Conservation (phyloP, 2,797 vertebrate genomes). For the Poecilia gillii region DNA sequence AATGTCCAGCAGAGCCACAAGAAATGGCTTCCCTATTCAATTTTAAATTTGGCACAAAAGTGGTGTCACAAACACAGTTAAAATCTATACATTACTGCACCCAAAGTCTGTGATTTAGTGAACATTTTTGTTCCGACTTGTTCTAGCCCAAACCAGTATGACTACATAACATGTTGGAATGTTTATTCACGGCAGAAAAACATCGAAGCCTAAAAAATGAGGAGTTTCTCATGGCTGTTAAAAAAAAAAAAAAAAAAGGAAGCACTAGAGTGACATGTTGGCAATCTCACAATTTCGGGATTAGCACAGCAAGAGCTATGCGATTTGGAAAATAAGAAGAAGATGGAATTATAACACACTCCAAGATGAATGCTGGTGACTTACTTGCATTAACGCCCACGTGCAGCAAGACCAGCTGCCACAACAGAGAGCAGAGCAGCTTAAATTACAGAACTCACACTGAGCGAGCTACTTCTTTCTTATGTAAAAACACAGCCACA, state of each 20-base stretch:
- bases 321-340: not conserved
- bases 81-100: not conserved
- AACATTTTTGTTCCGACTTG: not conserved
- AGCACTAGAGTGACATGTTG: not conserved
- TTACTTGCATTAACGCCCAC: slow-evolving; percentile 11
- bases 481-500: not conserved
- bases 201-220: not conserved
- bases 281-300: not conserved
- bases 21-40: not conserved
- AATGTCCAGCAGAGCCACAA: not conserved
- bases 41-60: not conserved
- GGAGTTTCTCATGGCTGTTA: not conserved
- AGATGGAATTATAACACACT: slow-evolving; percentile 11
- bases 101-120: not conserved
- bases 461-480: slow-evolving; percentile 2
- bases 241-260: not conserved
- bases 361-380: not conserved
- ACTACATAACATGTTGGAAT: not conserved
- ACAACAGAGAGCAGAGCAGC: slow-evolving; percentile 10
- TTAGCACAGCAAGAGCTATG: not conserved
- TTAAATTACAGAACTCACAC: slow-evolving; percentile 1
- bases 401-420: slow-evolving; percentile 25
- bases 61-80: not conserved
- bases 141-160: not conserved
- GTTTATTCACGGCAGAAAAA: not conserved